A percentile compares a stretch with the other conserved stretches of the same genome.
Evolutionary conservation across 2,888 invertebrate genomes (phyloP).

Genomic region (Drosophila peninsularis): DNA sequence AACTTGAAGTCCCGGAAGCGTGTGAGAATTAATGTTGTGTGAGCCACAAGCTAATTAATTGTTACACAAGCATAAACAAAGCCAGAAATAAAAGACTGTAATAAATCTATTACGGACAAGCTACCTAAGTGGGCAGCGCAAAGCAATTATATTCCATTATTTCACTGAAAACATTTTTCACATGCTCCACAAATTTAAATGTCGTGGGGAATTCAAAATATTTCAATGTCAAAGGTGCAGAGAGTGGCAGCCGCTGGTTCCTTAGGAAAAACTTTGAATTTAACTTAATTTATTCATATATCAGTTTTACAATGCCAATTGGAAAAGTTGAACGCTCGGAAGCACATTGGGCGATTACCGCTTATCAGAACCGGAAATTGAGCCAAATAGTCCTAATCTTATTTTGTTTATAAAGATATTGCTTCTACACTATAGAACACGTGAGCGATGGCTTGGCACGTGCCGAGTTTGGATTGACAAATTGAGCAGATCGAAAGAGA

Average conservation of each 20-base stretch:
- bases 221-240: conserved; percentile 37
- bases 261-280: background rate
- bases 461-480: background rate
- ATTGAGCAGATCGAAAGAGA: background rate
- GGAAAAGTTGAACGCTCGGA: background rate
- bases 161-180: conserved; percentile 37
- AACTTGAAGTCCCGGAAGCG: conserved; percentile 30
- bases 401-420: conserved; percentile 1
- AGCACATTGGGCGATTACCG: background rate
- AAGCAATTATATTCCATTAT: conserved; percentile 34
- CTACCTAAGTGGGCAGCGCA: conserved; percentile 19
- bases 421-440: background rate
- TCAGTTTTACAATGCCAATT: background rate
- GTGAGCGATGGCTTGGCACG: background rate
- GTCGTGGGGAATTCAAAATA: background rate
- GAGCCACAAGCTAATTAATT: conserved; percentile 44
- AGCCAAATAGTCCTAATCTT: background rate
- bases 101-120: conserved; percentile 46
- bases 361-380: background rate
- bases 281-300: background rate
- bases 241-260: conserved; percentile 1
- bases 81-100: background rate
- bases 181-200: conserved; percentile 39
- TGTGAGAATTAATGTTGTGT: conserved; percentile 36
- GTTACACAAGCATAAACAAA: conserved; percentile 35